These are phyloP conservation scores for Sigmodon hispidus DNA, from an alignment of 2,113 vertebrate genomes.

Conservation along the genomic window DNA sequence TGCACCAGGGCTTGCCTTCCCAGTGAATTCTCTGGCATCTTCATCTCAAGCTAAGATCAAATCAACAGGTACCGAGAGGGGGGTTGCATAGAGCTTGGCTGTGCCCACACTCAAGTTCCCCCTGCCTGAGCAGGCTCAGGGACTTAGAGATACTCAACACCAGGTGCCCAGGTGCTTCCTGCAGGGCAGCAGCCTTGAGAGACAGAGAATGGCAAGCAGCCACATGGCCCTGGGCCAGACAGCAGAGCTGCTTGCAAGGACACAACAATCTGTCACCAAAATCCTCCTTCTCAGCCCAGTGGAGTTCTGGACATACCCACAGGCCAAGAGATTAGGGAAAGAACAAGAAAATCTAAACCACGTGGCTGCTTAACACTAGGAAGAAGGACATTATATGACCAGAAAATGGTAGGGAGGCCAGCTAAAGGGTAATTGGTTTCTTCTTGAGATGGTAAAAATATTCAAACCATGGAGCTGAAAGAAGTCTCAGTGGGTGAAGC, in stretches of 20 bases:
- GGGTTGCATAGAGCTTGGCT: background rate
- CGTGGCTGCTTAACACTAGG: too few species aligned
- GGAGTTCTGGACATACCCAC: conserved; percentile 15
- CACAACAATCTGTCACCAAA: conserved; percentile 58
- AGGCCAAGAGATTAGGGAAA: conserved; percentile 40
- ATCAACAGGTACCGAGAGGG: conserved; percentile 3
- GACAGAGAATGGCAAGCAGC: conserved; percentile 38
- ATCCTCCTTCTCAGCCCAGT: conserved; percentile 5
- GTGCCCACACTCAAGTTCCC: background rate
- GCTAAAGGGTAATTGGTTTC: background rate
- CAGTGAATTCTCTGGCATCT: background rate
- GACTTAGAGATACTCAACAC: background rate
- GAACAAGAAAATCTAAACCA: conserved; percentile 36
- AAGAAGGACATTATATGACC: background rate
- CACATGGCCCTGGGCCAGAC: conserved; percentile 23
- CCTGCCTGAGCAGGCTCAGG: background rate
- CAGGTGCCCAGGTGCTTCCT: conserved; percentile 30
- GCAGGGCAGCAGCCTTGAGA: conserved; percentile 32
- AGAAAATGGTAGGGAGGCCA: background rate
- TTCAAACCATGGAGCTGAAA: background rate
- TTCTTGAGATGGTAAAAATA: background rate
- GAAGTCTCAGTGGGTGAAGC: background rate
- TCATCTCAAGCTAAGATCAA: conserved; percentile 15
- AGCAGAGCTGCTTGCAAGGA: conserved; percentile 4
- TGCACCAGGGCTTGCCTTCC: background rate